Evolutionary conservation across 2,797 vertebrate species (phyloP).

Genomic region (Amazona finschi): DNA sequence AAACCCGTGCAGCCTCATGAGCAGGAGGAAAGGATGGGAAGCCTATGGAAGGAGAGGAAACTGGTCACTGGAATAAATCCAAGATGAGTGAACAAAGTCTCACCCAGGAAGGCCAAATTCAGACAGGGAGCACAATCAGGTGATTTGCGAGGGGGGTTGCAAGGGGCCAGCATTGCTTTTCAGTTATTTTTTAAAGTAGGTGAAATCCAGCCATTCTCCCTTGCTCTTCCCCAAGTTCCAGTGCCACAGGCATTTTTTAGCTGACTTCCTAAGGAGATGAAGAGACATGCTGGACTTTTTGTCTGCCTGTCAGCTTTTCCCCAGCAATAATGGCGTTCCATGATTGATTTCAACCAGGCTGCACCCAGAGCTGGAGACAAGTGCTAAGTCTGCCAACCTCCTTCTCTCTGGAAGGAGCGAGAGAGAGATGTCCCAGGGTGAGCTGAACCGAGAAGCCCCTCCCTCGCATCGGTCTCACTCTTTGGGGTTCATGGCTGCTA

Average conservation of each 20-base stretch:
- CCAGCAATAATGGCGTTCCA: neutral
- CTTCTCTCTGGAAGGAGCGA: neutral
- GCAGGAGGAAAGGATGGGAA: neutral
- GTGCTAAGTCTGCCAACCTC: too few relatives aligned
- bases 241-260: neutral
- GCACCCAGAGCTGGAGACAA: fast-evolving
- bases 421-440: neutral
- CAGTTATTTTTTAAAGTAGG: neutral
- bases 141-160: neutral
- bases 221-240: neutral
- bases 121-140: neutral
- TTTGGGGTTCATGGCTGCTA: neutral
- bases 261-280: neutral
- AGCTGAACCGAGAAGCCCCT: neutral
- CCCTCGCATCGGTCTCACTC: fast-evolving
- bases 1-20: neutral
- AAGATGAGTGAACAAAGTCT: neutral
- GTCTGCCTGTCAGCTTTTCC: neutral
- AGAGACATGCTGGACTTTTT: fast-evolving
- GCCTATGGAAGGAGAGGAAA: neutral
- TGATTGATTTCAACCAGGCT: neutral
- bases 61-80: neutral
- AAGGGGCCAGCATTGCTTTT: fast-evolving
- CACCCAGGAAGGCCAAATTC: fast-evolving
- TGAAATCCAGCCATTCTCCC: fast-evolving